These are phyloP conservation scores for Heptranchias perlo DNA, from an alignment of 2,113 vertebrate species.

Conservation along the genomic window DNA sequence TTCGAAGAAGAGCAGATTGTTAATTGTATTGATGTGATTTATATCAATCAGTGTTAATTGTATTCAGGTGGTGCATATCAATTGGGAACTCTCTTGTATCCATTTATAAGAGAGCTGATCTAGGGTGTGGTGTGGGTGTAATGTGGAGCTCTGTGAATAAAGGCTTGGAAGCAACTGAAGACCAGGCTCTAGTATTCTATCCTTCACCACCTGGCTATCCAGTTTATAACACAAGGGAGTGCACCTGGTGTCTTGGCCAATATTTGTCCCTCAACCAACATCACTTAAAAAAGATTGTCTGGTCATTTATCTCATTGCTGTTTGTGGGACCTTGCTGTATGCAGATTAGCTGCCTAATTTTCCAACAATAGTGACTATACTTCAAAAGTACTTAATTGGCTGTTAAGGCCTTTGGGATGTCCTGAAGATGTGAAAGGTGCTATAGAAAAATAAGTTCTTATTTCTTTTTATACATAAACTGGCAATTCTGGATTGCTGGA, in stretches of 20 bases:
- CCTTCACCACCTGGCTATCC: no score
- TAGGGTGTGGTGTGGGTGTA: no score
- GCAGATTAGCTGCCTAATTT: background rate
- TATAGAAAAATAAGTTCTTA: no score
- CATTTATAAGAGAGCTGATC: no score
- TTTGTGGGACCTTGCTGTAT: background rate
- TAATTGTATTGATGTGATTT: no score
- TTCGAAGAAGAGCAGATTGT: background rate
- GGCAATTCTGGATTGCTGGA: background rate
- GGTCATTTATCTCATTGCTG: background rate
- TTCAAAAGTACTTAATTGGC: background rate
- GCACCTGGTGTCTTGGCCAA: background rate
- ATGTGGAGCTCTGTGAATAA: no score
- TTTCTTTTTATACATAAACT: background rate
- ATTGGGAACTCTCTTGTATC: no score
- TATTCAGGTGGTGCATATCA: no score
- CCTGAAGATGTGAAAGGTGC: background rate
- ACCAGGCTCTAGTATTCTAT: no score
- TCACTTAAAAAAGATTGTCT: background rate
- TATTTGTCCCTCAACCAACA: background rate
- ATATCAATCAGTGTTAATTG: no score
- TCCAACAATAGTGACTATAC: background rate
- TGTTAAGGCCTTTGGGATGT: background rate
- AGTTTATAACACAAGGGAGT: no score
- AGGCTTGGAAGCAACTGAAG: no score